Evolutionary conservation across 1,140 invertebrate species (phyloP).

Genomic region (Holotrichia oblita): DNA sequence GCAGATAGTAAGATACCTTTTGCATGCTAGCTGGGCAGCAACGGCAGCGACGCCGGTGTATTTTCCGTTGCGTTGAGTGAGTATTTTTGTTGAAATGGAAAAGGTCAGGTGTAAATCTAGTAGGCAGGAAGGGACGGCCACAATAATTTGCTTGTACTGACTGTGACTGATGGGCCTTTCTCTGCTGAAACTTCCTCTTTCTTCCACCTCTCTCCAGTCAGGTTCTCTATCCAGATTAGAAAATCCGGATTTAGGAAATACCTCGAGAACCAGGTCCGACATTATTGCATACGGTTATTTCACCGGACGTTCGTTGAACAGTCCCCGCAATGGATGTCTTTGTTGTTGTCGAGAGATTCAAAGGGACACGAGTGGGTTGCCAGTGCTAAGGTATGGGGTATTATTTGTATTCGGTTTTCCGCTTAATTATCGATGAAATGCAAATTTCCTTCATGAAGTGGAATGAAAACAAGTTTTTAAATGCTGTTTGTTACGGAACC

Average conservation of each 20-base stretch:
- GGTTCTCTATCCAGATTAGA: conserved; percentile 45
- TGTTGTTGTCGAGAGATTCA: not conserved
- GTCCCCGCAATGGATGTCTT: conserved; percentile 25
- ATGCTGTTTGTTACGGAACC: not conserved
- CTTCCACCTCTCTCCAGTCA: conserved; percentile 40
- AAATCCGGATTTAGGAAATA: conserved; percentile 47
- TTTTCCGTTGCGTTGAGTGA: conserved; percentile 38
- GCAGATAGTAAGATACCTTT: conserved; percentile 1
- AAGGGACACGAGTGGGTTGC: not conserved
- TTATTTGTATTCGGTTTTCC: not conserved
- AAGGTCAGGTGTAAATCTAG: conserved; percentile 54
- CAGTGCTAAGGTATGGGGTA: not conserved
- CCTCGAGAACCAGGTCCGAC: conserved; percentile 32
- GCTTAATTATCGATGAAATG: not conserved
- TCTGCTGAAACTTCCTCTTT: conserved; percentile 47
- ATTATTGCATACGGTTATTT: conserved; percentile 39
- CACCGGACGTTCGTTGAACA: conserved; percentile 2
- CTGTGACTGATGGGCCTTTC: conserved; percentile 55
- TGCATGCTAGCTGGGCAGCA: not conserved
- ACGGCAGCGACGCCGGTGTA: not conserved
- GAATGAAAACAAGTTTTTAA: no score
- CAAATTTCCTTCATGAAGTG: not conserved
- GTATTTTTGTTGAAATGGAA: conserved; percentile 48
- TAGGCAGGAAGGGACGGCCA: conserved; percentile 53
- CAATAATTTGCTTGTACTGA: conserved; percentile 55